Evolutionary conservation across 2,113 vertebrate genomes (phyloP), one percentile per base, ranked within the genome.

Genomic region (Strix aluco): DNA sequence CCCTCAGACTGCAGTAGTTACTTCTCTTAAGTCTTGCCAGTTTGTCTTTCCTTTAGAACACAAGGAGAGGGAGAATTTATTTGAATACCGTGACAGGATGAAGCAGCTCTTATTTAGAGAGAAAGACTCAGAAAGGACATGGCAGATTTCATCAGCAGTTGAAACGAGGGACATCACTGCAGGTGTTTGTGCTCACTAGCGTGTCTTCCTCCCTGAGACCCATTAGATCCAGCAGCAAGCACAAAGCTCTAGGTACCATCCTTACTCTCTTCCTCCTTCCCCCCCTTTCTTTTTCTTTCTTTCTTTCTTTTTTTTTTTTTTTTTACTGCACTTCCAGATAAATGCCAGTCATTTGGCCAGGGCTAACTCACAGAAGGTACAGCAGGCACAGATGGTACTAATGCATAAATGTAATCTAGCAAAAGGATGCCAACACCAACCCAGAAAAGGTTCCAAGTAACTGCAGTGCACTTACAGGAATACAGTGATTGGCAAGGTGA

Each of bases 391-490:
- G 99, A 99, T 99, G 99, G 99, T 98, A 98, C 99, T 99, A 99
- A 99, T 99, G 99, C 99, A 99, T 98, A 99, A 99, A 99, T 98
- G 98, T 98, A 99, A 99, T 99, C 98, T 99, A 99, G 99, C 98
- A 98, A 99, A 99, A 99, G 98, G 98, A 98, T 98, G 98, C 98
- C 98, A 98, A 98, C 97, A 98, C 98, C 98, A 98, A 98, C 96
- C 98, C 98, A 97, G 97, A 98, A 97, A 98, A 98, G 98, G 98
- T 98, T 99, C 99, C 99, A 99, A 99, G 99, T 99, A 99, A 98
- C 98, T 98, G 98, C 98, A 98, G 98, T 98, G 98, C 98, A 98
- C 98, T 98, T 98, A 97, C 95, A 98, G 98, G 97, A 97, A 98
- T 97, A 97, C 91, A 84, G 94, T 97, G 98, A 98, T 97, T 98